Evolutionary conservation across 2,113 vertebrate species (phyloP), one percentile per base, ranked within the genome.

Genomic region (Accipiter cooperii): DNA sequence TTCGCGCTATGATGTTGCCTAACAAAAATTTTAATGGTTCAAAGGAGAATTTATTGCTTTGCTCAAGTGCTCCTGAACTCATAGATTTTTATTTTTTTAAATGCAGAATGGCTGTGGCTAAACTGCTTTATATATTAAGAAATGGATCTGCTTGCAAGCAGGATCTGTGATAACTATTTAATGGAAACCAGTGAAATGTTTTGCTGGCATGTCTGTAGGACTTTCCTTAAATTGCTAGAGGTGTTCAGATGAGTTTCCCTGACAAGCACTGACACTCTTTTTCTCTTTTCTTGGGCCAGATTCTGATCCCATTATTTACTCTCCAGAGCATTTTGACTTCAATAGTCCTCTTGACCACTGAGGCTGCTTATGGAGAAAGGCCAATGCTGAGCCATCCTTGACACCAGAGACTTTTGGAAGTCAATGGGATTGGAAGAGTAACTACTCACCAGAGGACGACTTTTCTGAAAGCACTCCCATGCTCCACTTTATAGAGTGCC

Each of bases 151-250:
- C 78, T 87, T 61, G 77, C 86, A 94, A 89, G 77, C 21, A 85
- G 70, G 31, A 81, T 82, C 87, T 96, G 82, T 96, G 94, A 84
- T 95, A 96, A 91, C 84, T 88, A 60, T 96, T 96, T 96, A 95
- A 96, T 71, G 73, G 60, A 95, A 92, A 89, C 42, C 88, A 95
- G 91, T 46, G 16, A 86, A 91, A 84, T 54, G 25, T 86, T 90
- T 95, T 73, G 31, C 82, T 96, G 90, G 49, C 22, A 5, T 79
- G 82, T 94, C 92, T 88, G 40, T 82, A 91, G 78, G 54, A 73
- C 54, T 91, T 82, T 46, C 61, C 82, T 85, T 78, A 91, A 90
- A 96, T 89, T 93, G 92, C 93, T 75, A 76, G 64, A 97, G 84
- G 97, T 94, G 95, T 96, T 94, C 68, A 69, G 85, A 93, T 69